Conservation (phyloP, 2,888 invertebrate genomes). For the Lasioglossum calceatum region DNA sequence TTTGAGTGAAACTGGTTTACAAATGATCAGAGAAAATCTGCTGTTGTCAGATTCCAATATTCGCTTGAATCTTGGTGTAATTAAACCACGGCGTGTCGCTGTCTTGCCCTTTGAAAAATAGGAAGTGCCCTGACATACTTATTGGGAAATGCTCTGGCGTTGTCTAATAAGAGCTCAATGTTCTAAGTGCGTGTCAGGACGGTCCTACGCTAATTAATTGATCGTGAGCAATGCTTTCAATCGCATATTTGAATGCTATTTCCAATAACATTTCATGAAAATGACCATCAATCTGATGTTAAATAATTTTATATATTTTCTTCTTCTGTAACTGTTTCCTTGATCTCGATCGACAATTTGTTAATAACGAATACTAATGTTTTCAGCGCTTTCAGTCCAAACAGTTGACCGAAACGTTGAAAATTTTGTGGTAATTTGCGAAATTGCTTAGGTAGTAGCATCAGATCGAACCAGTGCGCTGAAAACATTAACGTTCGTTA, state of each 20-base stretch:
- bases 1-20: background rate
- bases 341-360: no score
- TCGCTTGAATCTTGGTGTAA: slow-evolving; percentile 49
- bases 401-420: no score
- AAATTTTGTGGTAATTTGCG: no score
- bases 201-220: background rate
- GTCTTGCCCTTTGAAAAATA: slow-evolving; percentile 32
- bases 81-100: slow-evolving; percentile 35
- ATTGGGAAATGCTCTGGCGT: slow-evolving; percentile 47
- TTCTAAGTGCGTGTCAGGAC: slow-evolving; percentile 61
- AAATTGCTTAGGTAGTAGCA: no score
- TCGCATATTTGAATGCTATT: background rate
- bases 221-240: background rate
- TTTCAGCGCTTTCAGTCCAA: no score
- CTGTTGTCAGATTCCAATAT: slow-evolving; percentile 1
- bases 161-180: slow-evolving; percentile 65
- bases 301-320: no score
- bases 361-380: no score
- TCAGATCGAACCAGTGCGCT: no score
- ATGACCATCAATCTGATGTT: no score
- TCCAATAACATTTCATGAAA: background rate
- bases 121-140: slow-evolving; percentile 45
- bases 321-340: no score
- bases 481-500: no score
- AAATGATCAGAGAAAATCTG: background rate